phyloP scores from a whole-genome alignment of 2,113 vertebrate genomes.

The Anthoscopus minutus region DNA sequence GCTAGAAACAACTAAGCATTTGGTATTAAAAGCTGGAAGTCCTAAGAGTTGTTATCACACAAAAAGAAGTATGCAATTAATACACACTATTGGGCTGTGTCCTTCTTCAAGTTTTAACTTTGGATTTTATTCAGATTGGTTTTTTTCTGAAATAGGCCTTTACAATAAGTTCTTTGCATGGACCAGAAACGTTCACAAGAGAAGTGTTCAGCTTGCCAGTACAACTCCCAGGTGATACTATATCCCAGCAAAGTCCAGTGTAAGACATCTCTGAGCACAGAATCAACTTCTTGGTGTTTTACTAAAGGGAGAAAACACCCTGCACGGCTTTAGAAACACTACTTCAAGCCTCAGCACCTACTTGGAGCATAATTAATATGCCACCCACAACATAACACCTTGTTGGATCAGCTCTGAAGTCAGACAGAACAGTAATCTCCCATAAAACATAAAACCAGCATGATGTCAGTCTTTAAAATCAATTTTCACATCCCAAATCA shows the following conservation, averaged over 20 bases:
- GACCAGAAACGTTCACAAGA: neutral
- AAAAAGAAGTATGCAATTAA: neutral
- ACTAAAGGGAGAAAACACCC: neutral
- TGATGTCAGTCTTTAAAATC: neutral
- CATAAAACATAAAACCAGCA: neutral
- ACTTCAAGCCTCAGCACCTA: neutral
- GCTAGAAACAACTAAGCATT: neutral
- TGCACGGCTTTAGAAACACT: neutral
- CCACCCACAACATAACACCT: neutral
- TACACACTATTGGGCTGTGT: neutral
- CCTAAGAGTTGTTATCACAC: neutral
- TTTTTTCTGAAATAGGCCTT: neutral
- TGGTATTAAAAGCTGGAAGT: neutral
- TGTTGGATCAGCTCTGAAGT: neutral
- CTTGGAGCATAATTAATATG: neutral
- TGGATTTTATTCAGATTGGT: neutral
- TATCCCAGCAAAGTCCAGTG: neutral
- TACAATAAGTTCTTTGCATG: neutral
- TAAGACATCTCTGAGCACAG: neutral
- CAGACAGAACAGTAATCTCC: neutral
- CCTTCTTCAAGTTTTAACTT: neutral
- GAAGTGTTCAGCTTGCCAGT: neutral
- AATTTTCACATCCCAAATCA: neutral
- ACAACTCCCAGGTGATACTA: neutral
- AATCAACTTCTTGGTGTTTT: neutral